Percentiles rank a stretch among this genome's conserved stretches.
These are phyloP conservation scores for Cossypha caffra DNA, from an alignment of 2,797 vertebrate species.

Conservation along the genomic window DNA sequence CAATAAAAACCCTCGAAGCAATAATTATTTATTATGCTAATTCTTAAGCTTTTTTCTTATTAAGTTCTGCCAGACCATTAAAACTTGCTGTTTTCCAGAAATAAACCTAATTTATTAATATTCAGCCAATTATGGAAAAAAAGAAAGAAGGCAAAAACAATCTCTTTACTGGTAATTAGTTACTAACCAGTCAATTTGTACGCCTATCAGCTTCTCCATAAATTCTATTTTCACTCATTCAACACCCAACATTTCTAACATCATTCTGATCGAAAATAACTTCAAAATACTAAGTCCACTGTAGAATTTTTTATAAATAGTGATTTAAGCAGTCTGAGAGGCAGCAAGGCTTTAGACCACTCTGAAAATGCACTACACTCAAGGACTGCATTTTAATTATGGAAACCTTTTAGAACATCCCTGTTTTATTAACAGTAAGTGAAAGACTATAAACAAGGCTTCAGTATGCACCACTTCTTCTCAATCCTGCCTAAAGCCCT, in stretches of 20 bases:
- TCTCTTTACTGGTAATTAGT: constrained; percentile 74
- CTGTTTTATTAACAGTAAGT: constrained; percentile 67
- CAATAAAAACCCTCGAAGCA: constrained; percentile 88
- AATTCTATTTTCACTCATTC: constrained; percentile 55
- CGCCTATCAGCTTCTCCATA: constrained; percentile 30
- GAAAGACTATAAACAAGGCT: constrained; percentile 66
- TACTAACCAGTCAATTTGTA: constrained; percentile 68
- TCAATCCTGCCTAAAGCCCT: constrained; percentile 42
- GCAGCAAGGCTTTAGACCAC: background rate
- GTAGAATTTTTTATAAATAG: constrained; percentile 20
- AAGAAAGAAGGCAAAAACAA: constrained; percentile 37
- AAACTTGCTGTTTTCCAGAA: constrained; percentile 75
- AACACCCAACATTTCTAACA: constrained; percentile 31
- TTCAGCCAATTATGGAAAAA: constrained; percentile 71
- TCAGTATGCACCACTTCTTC: constrained; percentile 60
- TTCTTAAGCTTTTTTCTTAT: constrained; percentile 74
- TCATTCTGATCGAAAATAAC: constrained; percentile 10
- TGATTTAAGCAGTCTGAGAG: constrained; percentile 43
- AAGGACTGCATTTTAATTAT: constrained; percentile 65
- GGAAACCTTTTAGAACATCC: constrained; percentile 69
- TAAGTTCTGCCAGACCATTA: constrained; percentile 77
- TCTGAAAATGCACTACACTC: constrained; percentile 31
- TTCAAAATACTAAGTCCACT: background rate
- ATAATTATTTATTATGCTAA: constrained; percentile 92
- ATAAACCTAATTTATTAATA: constrained; percentile 78